These are phyloP conservation scores for Antrozous pallidus DNA, from an alignment of 2,797 vertebrate species.

Conservation along the genomic window DNA sequence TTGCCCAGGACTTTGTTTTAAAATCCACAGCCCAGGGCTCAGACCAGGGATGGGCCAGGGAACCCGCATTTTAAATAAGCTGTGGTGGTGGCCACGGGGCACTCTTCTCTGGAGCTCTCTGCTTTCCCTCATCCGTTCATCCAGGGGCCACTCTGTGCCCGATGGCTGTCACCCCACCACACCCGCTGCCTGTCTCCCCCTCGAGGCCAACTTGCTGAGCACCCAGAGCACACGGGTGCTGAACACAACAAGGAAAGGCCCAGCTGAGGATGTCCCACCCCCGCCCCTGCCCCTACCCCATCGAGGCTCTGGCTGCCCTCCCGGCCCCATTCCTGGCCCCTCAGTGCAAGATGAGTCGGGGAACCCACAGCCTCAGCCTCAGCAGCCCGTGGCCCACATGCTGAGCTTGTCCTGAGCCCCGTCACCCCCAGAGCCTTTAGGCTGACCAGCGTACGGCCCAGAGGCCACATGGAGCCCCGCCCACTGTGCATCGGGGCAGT, in stretches of 20 bases:
- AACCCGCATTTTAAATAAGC: background rate
- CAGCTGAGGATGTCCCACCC: accelerated
- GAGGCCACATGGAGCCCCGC: background rate
- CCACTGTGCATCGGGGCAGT: background rate
- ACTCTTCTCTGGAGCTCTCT: accelerated
- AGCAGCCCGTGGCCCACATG: accelerated
- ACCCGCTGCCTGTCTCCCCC: background rate
- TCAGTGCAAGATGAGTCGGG: background rate
- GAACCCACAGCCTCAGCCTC: background rate
- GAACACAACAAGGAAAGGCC: background rate
- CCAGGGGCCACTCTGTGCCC: background rate
- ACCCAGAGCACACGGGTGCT: accelerated
- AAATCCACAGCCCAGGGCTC: background rate
- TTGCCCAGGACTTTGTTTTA: background rate
- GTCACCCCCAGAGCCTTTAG: background rate
- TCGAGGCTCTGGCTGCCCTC: accelerated
- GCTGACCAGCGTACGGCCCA: accelerated
- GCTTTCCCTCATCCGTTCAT: accelerated
- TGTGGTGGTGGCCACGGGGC: accelerated
- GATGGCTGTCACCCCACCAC: background rate
- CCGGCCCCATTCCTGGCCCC: accelerated
- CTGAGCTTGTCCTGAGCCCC: accelerated
- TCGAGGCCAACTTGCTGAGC: background rate
- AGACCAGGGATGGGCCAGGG: background rate
- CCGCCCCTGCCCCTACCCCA: accelerated